Evolutionary conservation across 2,888 invertebrate species (phyloP), one percentile per base, ranked within the genome.

Genomic region (Cephus runcator): DNA sequence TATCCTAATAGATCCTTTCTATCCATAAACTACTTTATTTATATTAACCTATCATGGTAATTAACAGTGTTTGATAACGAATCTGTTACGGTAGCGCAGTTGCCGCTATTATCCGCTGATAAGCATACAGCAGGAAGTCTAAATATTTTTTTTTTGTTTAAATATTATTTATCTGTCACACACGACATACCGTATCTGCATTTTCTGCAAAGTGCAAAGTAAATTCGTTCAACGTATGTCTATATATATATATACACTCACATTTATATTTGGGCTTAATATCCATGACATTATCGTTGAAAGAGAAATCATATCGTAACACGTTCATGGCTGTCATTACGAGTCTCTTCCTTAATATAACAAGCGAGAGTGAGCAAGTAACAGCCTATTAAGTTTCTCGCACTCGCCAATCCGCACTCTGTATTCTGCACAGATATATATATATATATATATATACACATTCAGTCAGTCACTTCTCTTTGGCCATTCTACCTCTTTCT

Each of bases 401-500:
- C 56, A 56, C 56, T 56, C 56, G 23, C 23, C 56, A 23, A 23
- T 56, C 56, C 77, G 73, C 23, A 73, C 77, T 77, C n/a, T 77
- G 76, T 34, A 73, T 73, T 77, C 68, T 75, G 56, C 34, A 36
- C 15, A 34, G 15, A 34, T 31, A 34, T 30, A 33, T 56, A 35
- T 40, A 15, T 33, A n/a, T 71, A 30, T 23, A 73, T 9, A n/a
- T n/a, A n/a, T n/a, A 73, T 31, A 71, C 4, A 35, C 15, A 31
- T 12, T 34, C 12, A 34, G 11, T 73, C 12, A 76, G 34, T 77
- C 79, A 71, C 12, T n/a, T 79, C 23, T 76, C 80, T 79, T 78
- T 73, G 12, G 31, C 79, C 76, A 68, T 69, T 73, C 75, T 79
- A 75, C 71, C 69, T 76, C 75, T 75, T 75, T 69, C 79, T 68